These are phyloP conservation scores for Lophura swinhoii DNA, from an alignment of 2,797 vertebrate species.

Conservation along the genomic window DNA sequence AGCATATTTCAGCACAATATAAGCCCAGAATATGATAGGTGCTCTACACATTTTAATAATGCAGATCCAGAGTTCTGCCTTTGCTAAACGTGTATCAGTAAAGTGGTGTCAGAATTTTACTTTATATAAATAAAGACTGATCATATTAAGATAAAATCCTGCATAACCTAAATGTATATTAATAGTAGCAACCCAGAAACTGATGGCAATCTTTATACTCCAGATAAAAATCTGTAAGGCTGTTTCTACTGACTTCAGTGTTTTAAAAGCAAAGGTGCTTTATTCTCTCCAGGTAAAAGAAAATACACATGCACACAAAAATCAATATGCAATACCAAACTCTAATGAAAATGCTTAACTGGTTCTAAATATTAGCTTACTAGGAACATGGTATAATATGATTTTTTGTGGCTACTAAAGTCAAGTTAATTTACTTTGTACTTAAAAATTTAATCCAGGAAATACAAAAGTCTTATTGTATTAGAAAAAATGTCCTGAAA, in stretches of 20 bases:
- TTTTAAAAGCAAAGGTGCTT: conserved; percentile 37
- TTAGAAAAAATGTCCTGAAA: neutral
- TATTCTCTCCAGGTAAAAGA: conserved; percentile 20
- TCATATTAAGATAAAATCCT: conserved; percentile 78
- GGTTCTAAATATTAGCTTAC: conserved; percentile 40
- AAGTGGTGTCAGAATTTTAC: conserved; percentile 75
- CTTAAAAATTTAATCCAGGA: conserved; percentile 19
- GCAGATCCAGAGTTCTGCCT: conserved; percentile 67
- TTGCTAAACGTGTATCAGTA: conserved; percentile 69
- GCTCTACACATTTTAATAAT: conserved; percentile 79
- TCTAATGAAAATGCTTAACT: conserved; percentile 11
- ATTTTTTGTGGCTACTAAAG: neutral
- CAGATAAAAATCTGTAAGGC: conserved; percentile 49
- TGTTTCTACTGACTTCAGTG: conserved; percentile 27
- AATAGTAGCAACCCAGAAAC: conserved; percentile 58
- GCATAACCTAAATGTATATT: conserved; percentile 58
- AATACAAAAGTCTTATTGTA: conserved; percentile 23
- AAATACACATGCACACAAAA: neutral
- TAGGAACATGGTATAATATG: neutral
- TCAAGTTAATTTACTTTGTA: conserved; percentile 3
- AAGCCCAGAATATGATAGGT: conserved; percentile 70
- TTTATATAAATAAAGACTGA: conserved; percentile 81
- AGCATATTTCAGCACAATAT: conserved; percentile 78
- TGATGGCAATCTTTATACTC: conserved; percentile 4
- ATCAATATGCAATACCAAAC: neutral